These are phyloP conservation scores for Dreissena polymorpha DNA, from an alignment of 1,140 invertebrate species.

Conservation along the genomic window DNA sequence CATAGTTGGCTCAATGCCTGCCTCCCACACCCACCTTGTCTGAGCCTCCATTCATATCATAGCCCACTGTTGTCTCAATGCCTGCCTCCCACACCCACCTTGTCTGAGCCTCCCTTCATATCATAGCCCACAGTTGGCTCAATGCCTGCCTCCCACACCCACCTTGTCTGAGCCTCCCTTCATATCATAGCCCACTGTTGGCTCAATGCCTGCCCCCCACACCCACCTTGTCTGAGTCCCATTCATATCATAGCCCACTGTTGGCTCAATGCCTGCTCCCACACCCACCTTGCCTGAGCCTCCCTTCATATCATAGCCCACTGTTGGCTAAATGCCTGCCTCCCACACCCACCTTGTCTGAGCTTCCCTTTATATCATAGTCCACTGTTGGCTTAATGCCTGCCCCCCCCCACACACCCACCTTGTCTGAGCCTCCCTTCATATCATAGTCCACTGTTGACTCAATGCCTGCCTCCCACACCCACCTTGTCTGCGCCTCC, in stretches of 20 bases:
- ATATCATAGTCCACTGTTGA: conserved; percentile 37
- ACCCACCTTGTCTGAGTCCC: conserved; percentile 6
- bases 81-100: conserved; percentile 14
- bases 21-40: conserved; percentile 12
- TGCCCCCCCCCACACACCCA: conserved; percentile 6
- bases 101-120: conserved; percentile 27
- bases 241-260: conserved; percentile 40
- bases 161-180: conserved; percentile 20
- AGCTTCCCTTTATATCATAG: conserved; percentile 39
- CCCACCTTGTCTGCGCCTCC: conserved; percentile 5
- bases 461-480: conserved; percentile 36
- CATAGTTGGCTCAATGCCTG: conserved; percentile 35
- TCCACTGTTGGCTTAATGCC: conserved; percentile 37
- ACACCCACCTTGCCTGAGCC: conserved; percentile 17
- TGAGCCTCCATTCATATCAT: conserved; percentile 41
- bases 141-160: conserved; percentile 22
- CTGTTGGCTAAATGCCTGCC: conserved; percentile 36
- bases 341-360: conserved; percentile 4
- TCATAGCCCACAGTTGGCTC: conserved; percentile 44
- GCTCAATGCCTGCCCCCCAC: conserved; percentile 38
- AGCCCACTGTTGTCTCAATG: conserved; percentile 36
- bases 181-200: conserved; percentile 39
- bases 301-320: conserved; percentile 39
- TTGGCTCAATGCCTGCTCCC: conserved; percentile 42
- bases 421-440: conserved; percentile 24